A percentile compares a stretch with the other conserved stretches of the same genome.
These are phyloP conservation scores for Meghimatium bilineatum DNA, from an alignment of 2,888 invertebrate genomes.

Conservation along the genomic window DNA sequence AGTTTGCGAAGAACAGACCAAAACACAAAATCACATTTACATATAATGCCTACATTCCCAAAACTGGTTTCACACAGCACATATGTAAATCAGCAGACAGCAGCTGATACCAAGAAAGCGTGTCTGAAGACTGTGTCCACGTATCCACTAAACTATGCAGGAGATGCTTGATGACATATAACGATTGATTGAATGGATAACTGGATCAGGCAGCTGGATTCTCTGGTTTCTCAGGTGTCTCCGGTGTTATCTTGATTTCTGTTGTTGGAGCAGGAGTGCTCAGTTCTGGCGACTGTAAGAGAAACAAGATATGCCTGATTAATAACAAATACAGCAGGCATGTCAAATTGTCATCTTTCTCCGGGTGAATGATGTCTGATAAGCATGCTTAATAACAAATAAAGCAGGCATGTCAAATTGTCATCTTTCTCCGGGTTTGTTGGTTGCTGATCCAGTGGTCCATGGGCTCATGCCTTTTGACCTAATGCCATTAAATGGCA, in stretches of 20 bases:
- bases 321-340: background rate
- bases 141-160: background rate
- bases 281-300: slow-evolving; percentile 33
- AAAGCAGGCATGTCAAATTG: too few species aligned
- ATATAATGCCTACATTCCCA: background rate
- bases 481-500: too few species aligned
- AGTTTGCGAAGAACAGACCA: background rate
- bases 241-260: slow-evolving; percentile 44
- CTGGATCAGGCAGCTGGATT: slow-evolving; percentile 26
- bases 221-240: slow-evolving; percentile 41
- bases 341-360: too few species aligned
- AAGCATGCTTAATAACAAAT: too few species aligned
- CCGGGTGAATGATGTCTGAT: too few species aligned
- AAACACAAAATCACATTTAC: background rate
- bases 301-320: background rate
- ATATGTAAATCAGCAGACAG: background rate
- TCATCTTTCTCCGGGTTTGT: too few species aligned
- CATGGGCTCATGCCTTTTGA: too few species aligned
- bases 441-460: too few species aligned
- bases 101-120: slow-evolving; percentile 1
- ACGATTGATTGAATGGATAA: background rate
- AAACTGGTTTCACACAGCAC: background rate
- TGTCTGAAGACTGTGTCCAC: background rate
- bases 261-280: slow-evolving; percentile 33
- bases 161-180: background rate